These are phyloP conservation scores for Chrysemys picta DNA, from an alignment of 2,113 vertebrate genomes.

Conservation along the genomic window DNA sequence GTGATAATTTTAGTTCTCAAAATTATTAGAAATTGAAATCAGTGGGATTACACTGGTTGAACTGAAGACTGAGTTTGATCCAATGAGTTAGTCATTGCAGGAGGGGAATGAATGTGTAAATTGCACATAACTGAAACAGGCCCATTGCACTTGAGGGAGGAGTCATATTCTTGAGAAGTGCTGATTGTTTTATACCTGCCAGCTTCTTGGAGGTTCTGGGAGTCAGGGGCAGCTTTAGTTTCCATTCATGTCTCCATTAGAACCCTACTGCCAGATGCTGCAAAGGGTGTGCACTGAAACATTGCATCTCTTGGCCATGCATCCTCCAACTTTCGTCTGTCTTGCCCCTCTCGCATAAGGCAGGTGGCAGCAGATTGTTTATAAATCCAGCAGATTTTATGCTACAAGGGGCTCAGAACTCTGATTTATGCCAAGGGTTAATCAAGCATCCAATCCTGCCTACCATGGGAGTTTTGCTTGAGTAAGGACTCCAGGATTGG, in stretches of 20 bases:
- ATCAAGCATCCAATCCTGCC: background rate
- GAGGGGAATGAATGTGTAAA: background rate
- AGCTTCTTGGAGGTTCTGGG: constrained; percentile 9
- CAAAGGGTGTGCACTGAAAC: background rate
- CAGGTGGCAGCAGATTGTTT: background rate
- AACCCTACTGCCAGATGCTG: constrained; percentile 25
- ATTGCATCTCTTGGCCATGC: background rate
- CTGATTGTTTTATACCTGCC: constrained; percentile 1
- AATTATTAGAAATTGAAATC: background rate
- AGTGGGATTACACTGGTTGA: background rate
- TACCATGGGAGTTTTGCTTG: background rate
- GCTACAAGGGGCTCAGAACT: background rate
- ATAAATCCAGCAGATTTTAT: background rate
- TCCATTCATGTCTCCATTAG: constrained; percentile 42
- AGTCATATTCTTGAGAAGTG: rapidly evolving
- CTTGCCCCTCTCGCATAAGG: rapidly evolving
- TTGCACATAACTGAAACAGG: background rate
- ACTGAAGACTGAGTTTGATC: background rate
- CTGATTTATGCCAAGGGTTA: background rate
- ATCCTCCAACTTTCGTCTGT: background rate
- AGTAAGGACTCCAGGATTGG: background rate
- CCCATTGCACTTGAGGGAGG: background rate
- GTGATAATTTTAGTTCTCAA: background rate
- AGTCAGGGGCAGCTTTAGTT: background rate
- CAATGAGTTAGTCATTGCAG: background rate